Evolutionary conservation across 1,140 invertebrate species (phyloP), one percentile per base, ranked within the genome.

Genomic region (Zaprionus vittiger): DNA sequence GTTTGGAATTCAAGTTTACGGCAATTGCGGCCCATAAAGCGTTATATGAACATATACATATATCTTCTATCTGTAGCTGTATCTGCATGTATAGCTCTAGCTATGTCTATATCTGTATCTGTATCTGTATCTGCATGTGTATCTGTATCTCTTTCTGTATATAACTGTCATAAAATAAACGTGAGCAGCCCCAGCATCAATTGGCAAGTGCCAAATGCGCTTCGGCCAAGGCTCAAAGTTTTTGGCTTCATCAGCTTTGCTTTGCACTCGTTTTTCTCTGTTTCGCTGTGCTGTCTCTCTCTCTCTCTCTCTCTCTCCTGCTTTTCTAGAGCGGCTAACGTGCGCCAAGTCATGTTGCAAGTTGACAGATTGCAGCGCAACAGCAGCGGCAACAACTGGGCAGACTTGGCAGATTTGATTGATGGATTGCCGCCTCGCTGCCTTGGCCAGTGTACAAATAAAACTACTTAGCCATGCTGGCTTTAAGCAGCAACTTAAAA

Each of bases 341-440:
- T 73, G 71, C 54, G 55, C 64, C 44, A 63, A 67, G 71, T 11
- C 71, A 54, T 55, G 56, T 67, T 73, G 56, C 56, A 73, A 61
- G 64, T 67, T 61, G 57, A 22, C 65, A 62, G 65, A 73, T 68
- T 68, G 56, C 56, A 68, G 60, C 49, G 37, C 49, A 70, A 22
- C 38, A 57, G 15, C 69, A 57, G 52, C 52, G 38, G 52, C 31
- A 38, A 5, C 54, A 72, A 65, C 41, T 59, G 57, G 31, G 56
- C 22, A 68, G 34, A 68, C 34, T 34, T 34, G 31, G 31, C 31
- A 34, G 31, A 44, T 49, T 68, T 73, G 71, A 73, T 73, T 73
- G 64, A 73, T 73, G 64, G 28, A 61, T 55, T 61, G 37, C 15
- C 20, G 5, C 34, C 17, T 1, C 4, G 12, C 17, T 5, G 6